Conservation (phyloP, 1,140 invertebrate genomes). For the Acromyrmex heyeri region DNA sequence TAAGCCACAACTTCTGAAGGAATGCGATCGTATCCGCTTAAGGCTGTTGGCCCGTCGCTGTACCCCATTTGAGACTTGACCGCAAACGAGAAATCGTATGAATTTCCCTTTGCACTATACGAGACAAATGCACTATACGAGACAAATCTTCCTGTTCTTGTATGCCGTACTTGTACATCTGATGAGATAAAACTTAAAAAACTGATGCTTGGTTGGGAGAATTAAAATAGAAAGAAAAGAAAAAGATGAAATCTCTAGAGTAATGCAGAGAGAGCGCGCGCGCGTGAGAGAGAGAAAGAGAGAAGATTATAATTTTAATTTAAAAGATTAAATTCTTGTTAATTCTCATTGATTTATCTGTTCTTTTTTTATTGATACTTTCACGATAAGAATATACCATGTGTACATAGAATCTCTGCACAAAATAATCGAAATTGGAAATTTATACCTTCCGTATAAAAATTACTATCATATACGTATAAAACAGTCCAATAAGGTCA, state of each 20-base stretch:
- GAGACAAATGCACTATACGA: slow-evolving; percentile 7
- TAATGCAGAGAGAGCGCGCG: background rate
- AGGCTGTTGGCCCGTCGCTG: background rate
- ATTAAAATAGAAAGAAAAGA: background rate
- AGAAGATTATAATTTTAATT: slow-evolving; percentile 5
- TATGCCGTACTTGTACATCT: background rate
- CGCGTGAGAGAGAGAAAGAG: background rate
- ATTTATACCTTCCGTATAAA: too few relatives aligned
- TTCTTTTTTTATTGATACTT: background rate
- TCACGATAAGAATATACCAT: background rate
- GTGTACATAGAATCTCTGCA: too few relatives aligned
- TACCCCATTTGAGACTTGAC: slow-evolving; percentile 5
- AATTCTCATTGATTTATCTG: background rate
- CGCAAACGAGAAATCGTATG: slow-evolving; percentile 4
- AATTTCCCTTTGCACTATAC: background rate
- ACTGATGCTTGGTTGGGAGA: background rate
- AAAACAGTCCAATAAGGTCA: too few relatives aligned
- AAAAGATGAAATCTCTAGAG: background rate
- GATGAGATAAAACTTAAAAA: background rate
- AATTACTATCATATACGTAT: too few relatives aligned
- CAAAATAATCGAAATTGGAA: too few relatives aligned
- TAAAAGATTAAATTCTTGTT: background rate
- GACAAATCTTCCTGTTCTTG: background rate
- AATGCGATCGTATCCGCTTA: slow-evolving; percentile 18
- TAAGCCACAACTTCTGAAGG: slow-evolving; percentile 24